Evolutionary conservation across 2,888 invertebrate species (phyloP), one percentile per base, ranked within the genome.

Genomic region (Cetonia aurata): DNA sequence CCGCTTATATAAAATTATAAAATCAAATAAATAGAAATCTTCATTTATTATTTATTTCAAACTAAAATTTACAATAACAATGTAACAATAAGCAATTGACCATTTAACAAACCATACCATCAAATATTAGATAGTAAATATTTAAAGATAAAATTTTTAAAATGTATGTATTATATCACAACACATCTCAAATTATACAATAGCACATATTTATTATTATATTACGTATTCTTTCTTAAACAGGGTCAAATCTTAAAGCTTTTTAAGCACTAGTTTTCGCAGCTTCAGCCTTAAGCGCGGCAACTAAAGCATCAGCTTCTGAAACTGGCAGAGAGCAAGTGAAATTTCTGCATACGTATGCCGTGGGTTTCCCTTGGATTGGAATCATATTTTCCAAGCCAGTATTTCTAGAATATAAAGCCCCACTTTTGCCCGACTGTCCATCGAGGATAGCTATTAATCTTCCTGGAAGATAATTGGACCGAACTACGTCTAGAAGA

Each of bases 331-430:
- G 84, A 4, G 91, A 90, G 82, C 94, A 95, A 1, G 91, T 87
- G 81, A 89, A 91, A 77, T 92, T 90, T 6, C 91, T 88, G 81
- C 95, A 95, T n/a, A 94, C 92, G 82, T 92, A 94, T 19, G 92
- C 94, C 0, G 92, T 89, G 0, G 93, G 89, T 67, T 87, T 88
- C 25, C 89, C 91, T 31, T 89, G 87, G 0, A 88, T 82, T 3
- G 87, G 85, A 59, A 87, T 76, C 60, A 84, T 73, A 60, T 88
- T 88, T 68, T 86, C 83, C 8, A 90, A 71, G 1, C 80, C 75
- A 68, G 83, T 83, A 73, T 83, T 80, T 10, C 85, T 76, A n/a
- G 78, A 74, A 71, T 85, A 84, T 9, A 85, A 75, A 1, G 83
- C 69, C 3, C 79, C 80, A 1, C 80, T 79, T 4, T 79, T 75